phyloP scores from a whole-genome alignment of 2,797 vertebrate species.

The Calcarius lapponicus region DNA sequence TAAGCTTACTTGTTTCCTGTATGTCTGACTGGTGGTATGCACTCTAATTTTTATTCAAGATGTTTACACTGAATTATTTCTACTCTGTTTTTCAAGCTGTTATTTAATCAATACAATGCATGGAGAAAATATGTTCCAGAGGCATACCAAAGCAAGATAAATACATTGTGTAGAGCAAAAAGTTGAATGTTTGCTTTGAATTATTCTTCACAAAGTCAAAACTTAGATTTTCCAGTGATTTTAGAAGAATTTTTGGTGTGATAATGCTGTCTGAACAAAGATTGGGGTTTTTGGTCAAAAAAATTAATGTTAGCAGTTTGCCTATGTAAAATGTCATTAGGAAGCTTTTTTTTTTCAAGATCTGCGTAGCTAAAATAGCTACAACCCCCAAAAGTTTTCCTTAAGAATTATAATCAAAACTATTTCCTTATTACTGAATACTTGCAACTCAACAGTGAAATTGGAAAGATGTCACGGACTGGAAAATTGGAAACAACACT shows the following conservation, averaged over 20 bases:
- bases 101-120: not conserved
- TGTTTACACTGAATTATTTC: not conserved
- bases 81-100: not conserved
- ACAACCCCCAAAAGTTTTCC: accelerated
- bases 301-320: not conserved
- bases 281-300: not conserved
- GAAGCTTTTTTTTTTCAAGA: not conserved
- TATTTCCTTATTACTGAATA: not conserved
- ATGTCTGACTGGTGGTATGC: not conserved
- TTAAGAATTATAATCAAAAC: not conserved
- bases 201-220: not conserved
- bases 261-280: not conserved
- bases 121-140: not conserved
- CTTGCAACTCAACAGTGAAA: not conserved
- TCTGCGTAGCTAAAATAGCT: not conserved
- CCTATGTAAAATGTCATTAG: not conserved
- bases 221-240: not conserved
- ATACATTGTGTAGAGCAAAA: not conserved
- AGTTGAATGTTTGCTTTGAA: not conserved
- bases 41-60: not conserved
- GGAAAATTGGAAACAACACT: not conserved
- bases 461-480: not conserved
- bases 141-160: not conserved
- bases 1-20: not conserved
- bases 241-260: not conserved